Percentiles rank a stretch among this genome's conserved stretches.
phyloP scores from a whole-genome alignment of 2,797 vertebrate genomes.

The Chelonia mydas region DNA sequence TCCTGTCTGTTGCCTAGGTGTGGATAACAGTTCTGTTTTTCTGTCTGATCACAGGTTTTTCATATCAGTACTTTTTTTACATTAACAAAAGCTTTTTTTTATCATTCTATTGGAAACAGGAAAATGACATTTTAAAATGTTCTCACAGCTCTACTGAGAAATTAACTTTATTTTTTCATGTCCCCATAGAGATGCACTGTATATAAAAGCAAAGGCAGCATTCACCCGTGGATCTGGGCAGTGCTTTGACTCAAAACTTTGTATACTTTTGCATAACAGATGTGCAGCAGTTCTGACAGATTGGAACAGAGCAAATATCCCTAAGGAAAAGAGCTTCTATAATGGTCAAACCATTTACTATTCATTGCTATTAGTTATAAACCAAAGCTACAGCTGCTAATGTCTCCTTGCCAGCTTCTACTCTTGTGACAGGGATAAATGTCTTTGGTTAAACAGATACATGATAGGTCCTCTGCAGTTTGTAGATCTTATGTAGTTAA shows the following conservation, averaged over 20 bases:
- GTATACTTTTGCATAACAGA: neutral
- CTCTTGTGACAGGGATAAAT: neutral
- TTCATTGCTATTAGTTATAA: neutral
- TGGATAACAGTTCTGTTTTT: neutral
- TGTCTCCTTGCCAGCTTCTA: neutral
- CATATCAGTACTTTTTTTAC: neutral
- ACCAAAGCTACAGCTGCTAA: neutral
- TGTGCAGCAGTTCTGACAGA: conserved; percentile 1
- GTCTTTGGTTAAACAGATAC: neutral
- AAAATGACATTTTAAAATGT: neutral
- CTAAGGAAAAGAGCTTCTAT: neutral
- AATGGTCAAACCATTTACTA: conserved; percentile 4
- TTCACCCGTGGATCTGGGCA: neutral
- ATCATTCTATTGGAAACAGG: neutral
- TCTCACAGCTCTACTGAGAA: neutral
- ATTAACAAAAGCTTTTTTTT: neutral
- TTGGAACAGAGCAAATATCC: conserved; percentile 2
- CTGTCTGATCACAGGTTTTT: neutral
- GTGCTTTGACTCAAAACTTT: neutral
- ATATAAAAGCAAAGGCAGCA: neutral
- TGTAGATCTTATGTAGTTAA: neutral
- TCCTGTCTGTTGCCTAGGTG: neutral
- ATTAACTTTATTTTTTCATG: neutral
- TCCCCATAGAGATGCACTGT: neutral
- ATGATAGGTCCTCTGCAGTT: neutral